A percentile compares a stretch with the other conserved stretches of the same genome.
phyloP scores from a whole-genome alignment of 2,888 invertebrate species.

The Himalopsyche japonica region DNA sequence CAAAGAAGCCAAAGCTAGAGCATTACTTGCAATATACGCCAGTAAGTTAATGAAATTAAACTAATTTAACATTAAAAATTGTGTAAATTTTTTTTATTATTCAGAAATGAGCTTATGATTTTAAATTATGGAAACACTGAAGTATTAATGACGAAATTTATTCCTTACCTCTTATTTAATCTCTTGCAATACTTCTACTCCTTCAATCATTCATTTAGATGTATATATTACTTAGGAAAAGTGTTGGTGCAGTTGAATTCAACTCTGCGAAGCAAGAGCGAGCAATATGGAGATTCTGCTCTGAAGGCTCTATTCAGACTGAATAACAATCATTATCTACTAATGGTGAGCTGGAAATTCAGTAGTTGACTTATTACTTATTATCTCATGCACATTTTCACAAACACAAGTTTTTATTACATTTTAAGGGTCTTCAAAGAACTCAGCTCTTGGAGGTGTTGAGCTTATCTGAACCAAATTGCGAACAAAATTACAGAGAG shows the following conservation, averaged over 20 bases:
- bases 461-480: slow-evolving; percentile 79
- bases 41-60: slow-evolving; percentile 63
- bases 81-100: too few relatives aligned
- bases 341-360: slow-evolving; percentile 58
- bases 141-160: too few relatives aligned
- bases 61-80: too few relatives aligned
- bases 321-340: slow-evolving; percentile 92
- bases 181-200: too few relatives aligned
- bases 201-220: slow-evolving; percentile 1
- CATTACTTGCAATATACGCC: slow-evolving; percentile 78
- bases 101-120: too few relatives aligned
- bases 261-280: slow-evolving; percentile 87
- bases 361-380: not conserved
- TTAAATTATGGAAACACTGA: too few relatives aligned
- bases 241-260: slow-evolving; percentile 88
- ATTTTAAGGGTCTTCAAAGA: slow-evolving; percentile 74
- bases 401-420: not conserved
- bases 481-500: slow-evolving; percentile 83
- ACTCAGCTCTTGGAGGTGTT: slow-evolving; percentile 83
- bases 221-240: slow-evolving; percentile 66
- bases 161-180: too few relatives aligned
- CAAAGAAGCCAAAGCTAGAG: slow-evolving; percentile 62
- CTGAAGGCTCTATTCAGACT: slow-evolving; percentile 87
- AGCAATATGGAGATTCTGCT: slow-evolving; percentile 85
- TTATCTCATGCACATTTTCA: not conserved